These are phyloP conservation scores for Huso huso DNA, from an alignment of 2,797 vertebrate genomes.

Conservation along the genomic window DNA sequence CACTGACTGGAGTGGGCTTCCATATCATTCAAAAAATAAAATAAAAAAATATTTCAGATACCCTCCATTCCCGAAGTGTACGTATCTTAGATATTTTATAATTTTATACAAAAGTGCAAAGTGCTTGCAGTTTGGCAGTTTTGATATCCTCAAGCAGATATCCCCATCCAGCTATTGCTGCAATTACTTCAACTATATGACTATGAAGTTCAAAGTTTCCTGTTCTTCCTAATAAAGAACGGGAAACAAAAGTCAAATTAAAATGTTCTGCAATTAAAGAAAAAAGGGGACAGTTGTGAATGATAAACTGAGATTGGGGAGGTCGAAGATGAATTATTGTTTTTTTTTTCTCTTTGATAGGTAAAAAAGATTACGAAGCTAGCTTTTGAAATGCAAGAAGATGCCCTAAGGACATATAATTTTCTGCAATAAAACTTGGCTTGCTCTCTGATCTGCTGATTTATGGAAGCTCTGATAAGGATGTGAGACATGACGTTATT, in stretches of 20 bases:
- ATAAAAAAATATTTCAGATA: no score
- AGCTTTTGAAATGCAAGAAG: conserved; percentile 81
- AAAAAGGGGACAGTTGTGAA: conserved; percentile 75
- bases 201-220: background rate
- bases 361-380: conserved; percentile 77
- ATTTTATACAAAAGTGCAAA: no score
- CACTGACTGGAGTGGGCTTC: no score
- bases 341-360: conserved; percentile 74
- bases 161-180: background rate
- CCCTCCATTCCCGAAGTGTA: no score
- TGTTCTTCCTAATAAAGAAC: conserved; percentile 52
- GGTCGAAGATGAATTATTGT: conserved; percentile 77
- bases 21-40: no score
- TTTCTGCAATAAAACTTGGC: conserved; percentile 70
- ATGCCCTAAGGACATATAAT: conserved; percentile 82
- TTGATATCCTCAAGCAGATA: no score
- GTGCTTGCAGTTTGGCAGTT: no score
- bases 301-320: conserved; percentile 63
- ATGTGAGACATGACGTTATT: conserved; percentile 90
- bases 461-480: conserved; percentile 79
- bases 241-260: conserved; percentile 72
- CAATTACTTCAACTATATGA: background rate
- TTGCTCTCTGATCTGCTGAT: conserved; percentile 84
- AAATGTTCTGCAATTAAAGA: conserved; percentile 63
- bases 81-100: no score